Conservation (phyloP, 2,113 vertebrate species). For the Kryptolebias marmoratus region DNA sequence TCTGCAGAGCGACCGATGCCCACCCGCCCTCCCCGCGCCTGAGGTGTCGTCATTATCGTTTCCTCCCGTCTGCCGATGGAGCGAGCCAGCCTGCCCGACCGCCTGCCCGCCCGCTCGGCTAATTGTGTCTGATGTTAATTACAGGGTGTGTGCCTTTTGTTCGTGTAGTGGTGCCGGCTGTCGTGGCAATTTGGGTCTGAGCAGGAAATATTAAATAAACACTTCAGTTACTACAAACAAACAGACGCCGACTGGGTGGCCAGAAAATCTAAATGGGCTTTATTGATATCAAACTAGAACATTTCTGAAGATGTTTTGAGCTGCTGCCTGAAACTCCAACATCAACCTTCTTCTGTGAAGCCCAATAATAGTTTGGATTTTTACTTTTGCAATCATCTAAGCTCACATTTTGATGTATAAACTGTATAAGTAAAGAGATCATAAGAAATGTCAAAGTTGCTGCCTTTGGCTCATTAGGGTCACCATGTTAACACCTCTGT, state of each 20-base stretch:
- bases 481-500: too few species aligned
- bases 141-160: slow-evolving; percentile 66
- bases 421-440: too few species aligned
- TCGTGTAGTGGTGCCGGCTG: slow-evolving; percentile 52
- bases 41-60: slow-evolving; percentile 63
- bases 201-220: slow-evolving; percentile 69
- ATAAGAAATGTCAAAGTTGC: too few species aligned
- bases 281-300: neutral
- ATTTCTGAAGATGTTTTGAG: too few species aligned
- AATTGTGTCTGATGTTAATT: slow-evolving; percentile 72
- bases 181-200: slow-evolving; percentile 60
- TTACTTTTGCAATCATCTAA: too few species aligned
- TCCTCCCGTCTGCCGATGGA: slow-evolving; percentile 51
- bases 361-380: too few species aligned
- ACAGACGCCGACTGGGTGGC: slow-evolving; percentile 24
- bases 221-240: slow-evolving; percentile 46
- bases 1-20: slow-evolving; percentile 45
- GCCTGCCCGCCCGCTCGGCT: slow-evolving; percentile 43
- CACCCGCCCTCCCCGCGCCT: slow-evolving; percentile 13
- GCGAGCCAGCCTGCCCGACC: slow-evolving; percentile 42
- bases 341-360: too few species aligned
- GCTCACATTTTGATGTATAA: too few species aligned
- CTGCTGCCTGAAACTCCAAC: too few species aligned
- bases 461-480: too few species aligned
- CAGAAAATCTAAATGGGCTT: slow-evolving; percentile 16